Percentiles rank a stretch among this genome's conserved stretches.
phyloP scores from a whole-genome alignment of 1,140 invertebrate genomes.

The Lepidurus arcticus region DNA sequence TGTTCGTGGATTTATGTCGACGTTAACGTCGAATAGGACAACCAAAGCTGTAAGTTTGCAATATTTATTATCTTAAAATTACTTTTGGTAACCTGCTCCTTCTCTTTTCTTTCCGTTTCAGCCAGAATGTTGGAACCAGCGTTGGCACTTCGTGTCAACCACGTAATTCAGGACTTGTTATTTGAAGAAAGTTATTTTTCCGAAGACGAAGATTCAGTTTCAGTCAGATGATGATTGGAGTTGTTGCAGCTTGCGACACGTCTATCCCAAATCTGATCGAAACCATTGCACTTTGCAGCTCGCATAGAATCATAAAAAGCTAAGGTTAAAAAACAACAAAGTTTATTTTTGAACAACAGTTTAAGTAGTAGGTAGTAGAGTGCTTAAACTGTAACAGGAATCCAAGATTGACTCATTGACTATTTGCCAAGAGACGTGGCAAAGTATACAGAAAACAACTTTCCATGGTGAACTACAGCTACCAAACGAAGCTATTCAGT shows the following conservation, averaged over 20 bases:
- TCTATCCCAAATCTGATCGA: background rate
- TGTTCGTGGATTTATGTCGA: background rate
- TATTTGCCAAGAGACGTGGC: slow-evolving; percentile 29
- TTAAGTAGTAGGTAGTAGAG: too few species aligned
- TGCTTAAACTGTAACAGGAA: slow-evolving; percentile 38
- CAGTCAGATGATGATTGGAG: background rate
- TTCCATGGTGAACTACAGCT: slow-evolving; percentile 54
- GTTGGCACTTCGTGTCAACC: slow-evolving; percentile 37
- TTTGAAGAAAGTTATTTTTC: background rate
- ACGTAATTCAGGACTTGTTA: background rate
- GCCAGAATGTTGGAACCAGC: slow-evolving; percentile 17
- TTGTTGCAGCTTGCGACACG: slow-evolving; percentile 51
- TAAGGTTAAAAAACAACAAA: background rate
- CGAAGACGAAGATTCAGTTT: background rate
- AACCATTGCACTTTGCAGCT: background rate
- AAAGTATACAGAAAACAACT: slow-evolving; percentile 34
- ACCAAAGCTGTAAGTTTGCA: background rate
- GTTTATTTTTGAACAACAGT: slow-evolving; percentile 19
- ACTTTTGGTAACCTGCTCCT: background rate
- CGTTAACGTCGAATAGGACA: background rate
- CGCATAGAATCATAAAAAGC: background rate
- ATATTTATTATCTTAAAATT: slow-evolving; percentile 1
- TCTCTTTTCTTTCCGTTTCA: background rate
- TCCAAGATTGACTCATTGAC: slow-evolving; percentile 8
- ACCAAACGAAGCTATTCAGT: slow-evolving; percentile 58